Conservation (phyloP, 1,140 invertebrate genomes). For the Heliothis virescens region DNA sequence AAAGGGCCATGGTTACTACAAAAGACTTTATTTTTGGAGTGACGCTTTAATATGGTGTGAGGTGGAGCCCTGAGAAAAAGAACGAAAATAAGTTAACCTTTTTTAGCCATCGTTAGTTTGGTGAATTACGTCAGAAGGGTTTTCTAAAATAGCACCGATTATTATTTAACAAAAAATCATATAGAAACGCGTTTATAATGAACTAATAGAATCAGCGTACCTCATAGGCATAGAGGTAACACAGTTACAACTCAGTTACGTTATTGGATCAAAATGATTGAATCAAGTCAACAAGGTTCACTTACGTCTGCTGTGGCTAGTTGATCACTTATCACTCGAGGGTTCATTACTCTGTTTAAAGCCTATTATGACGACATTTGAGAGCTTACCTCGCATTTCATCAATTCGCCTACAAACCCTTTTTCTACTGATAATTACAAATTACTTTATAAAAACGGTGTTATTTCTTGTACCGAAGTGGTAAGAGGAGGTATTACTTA, state of each 20-base stretch:
- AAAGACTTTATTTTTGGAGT: background rate
- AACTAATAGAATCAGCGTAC: constrained; percentile 15
- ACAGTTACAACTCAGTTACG: constrained; percentile 7
- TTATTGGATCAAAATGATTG: constrained; percentile 22
- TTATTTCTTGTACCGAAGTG: no score
- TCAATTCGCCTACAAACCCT: no score
- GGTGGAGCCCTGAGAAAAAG: background rate
- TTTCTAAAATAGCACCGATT: no score
- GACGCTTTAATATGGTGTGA: background rate
- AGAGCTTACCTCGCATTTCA: background rate
- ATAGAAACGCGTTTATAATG: background rate
- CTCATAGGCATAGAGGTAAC: constrained; percentile 6
- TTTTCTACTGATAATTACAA: no score
- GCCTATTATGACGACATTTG: background rate
- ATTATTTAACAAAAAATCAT: no score
- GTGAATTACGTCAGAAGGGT: background rate
- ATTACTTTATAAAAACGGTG: no score
- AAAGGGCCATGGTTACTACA: background rate
- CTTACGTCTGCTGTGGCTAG: constrained; percentile 3
- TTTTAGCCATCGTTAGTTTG: background rate
- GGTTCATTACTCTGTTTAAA: background rate
- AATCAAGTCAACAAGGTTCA: constrained; percentile 16
- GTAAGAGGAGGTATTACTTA: no score
- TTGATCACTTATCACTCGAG: background rate
- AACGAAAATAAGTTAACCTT: background rate